Percentiles rank a stretch among this genome's conserved stretches.
These are phyloP conservation scores for Portunus trituberculatus DNA, from an alignment of 1,140 invertebrate species.

Conservation along the genomic window DNA sequence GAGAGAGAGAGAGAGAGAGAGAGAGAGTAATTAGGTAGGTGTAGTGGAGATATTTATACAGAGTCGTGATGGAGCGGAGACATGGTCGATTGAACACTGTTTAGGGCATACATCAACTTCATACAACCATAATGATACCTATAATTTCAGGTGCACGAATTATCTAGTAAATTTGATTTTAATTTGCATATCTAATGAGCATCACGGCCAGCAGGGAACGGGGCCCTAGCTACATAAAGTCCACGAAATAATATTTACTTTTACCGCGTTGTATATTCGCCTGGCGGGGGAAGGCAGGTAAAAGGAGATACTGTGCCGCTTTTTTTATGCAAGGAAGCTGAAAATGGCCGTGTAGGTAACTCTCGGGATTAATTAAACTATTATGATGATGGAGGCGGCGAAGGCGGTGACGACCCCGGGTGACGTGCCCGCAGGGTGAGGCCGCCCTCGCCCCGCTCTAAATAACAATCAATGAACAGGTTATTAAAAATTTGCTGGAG, in stretches of 20 bases:
- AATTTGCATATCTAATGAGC: conserved; percentile 71
- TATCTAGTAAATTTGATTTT: conserved; percentile 67
- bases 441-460: not conserved
- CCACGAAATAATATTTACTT: conserved; percentile 46
- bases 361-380: conserved; percentile 6
- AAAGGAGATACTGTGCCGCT: not conserved
- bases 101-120: conserved; percentile 31
- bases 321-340: conserved; percentile 22
- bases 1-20: conserved; percentile 9
- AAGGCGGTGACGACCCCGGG: not conserved
- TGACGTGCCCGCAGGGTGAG: not conserved
- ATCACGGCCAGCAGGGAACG: conserved; percentile 40
- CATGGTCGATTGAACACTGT: conserved; percentile 11
- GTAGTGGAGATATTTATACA: conserved; percentile 1
- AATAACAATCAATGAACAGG: conserved; percentile 23
- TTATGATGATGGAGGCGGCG: not conserved
- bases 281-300: not conserved
- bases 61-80: not conserved
- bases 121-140: conserved; percentile 52
- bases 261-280: conserved; percentile 24
- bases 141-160: conserved; percentile 63
- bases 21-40: not conserved
- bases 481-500: not conserved
- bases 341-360: conserved; percentile 20
- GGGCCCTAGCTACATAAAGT: conserved; percentile 35